Conservation (phyloP, 2,888 invertebrate genomes). For the Spodoptera picta region DNA sequence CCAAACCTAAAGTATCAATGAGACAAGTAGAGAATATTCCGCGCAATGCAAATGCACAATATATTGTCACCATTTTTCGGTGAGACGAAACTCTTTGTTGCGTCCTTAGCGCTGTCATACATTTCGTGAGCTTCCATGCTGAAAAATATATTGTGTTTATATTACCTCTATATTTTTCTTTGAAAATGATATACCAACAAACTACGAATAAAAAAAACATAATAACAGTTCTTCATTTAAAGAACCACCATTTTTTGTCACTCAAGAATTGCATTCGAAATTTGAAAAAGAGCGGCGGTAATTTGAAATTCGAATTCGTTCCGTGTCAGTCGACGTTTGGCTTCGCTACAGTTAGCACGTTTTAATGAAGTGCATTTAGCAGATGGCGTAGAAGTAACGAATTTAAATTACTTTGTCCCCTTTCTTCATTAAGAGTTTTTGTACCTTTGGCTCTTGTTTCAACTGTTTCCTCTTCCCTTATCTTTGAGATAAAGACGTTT, state of each 20-base stretch:
- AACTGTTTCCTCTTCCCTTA: slow-evolving; percentile 64
- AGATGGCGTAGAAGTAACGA: slow-evolving; percentile 76
- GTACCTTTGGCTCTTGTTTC: slow-evolving; percentile 61
- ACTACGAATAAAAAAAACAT: slow-evolving; percentile 8
- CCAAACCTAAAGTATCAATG: too few relatives aligned
- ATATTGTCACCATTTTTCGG: too few relatives aligned
- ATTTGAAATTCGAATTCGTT: slow-evolving; percentile 79
- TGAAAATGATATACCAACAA: too few relatives aligned
- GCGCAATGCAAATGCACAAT: too few relatives aligned
- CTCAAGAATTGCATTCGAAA: slow-evolving; percentile 69
- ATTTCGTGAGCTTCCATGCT: too few relatives aligned
- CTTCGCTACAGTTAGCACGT: slow-evolving; percentile 72
- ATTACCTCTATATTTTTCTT: too few relatives aligned
- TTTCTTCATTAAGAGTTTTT: slow-evolving; percentile 73
- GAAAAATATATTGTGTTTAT: too few relatives aligned
- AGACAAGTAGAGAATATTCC: too few relatives aligned
- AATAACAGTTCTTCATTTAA: slow-evolving; percentile 52
- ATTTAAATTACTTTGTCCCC: slow-evolving; percentile 76
- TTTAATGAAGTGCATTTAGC: slow-evolving; percentile 81
- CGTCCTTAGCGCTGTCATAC: too few relatives aligned
- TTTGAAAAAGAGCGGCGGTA: slow-evolving; percentile 71
- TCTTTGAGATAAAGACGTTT: slow-evolving; percentile 76
- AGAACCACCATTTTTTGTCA: slow-evolving; percentile 53
- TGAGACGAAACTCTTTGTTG: background rate
- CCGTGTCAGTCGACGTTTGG: slow-evolving; percentile 65